Evolutionary conservation across 2,797 vertebrate species (phyloP).

Genomic region (Podargus strigoides): DNA sequence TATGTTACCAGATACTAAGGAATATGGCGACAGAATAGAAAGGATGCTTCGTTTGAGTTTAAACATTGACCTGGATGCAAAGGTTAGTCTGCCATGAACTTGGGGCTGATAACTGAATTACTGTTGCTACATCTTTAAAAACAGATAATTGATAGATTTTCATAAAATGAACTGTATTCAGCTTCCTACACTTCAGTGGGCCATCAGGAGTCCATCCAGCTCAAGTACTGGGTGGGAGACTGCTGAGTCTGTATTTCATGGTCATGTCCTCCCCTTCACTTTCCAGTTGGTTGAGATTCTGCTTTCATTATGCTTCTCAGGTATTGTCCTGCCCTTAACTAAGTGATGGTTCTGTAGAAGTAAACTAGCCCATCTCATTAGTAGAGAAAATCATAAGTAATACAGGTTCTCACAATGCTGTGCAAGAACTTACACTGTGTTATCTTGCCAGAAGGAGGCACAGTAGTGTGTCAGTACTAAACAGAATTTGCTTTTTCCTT

Average conservation of each 20-base stretch:
- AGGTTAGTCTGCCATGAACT: slow-evolving; percentile 65
- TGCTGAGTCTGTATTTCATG: background rate
- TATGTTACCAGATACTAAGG: slow-evolving; percentile 91
- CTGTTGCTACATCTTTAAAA: background rate
- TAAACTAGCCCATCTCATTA: background rate
- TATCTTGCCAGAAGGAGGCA: background rate
- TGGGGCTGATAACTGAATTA: background rate
- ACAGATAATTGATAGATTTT: background rate
- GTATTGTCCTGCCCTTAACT: background rate
- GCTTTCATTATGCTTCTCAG: background rate
- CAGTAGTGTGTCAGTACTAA: background rate
- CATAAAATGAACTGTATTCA: background rate
- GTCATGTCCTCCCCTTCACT: background rate
- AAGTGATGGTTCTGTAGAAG: background rate
- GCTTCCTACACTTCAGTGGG: background rate
- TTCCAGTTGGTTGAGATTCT: background rate
- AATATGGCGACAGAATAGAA: slow-evolving; percentile 94
- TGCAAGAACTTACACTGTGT: background rate
- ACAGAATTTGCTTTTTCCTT: background rate
- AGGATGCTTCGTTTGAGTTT: slow-evolving; percentile 96
- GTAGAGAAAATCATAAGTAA: background rate
- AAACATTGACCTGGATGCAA: slow-evolving; percentile 86
- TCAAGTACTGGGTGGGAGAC: background rate
- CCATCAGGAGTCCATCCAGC: background rate
- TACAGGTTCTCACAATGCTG: background rate